Evolutionary conservation across 30 jellyfish, hydroid and myxozoan genomes (phyloP).

Genomic region (Cassiopea xamachana): DNA sequence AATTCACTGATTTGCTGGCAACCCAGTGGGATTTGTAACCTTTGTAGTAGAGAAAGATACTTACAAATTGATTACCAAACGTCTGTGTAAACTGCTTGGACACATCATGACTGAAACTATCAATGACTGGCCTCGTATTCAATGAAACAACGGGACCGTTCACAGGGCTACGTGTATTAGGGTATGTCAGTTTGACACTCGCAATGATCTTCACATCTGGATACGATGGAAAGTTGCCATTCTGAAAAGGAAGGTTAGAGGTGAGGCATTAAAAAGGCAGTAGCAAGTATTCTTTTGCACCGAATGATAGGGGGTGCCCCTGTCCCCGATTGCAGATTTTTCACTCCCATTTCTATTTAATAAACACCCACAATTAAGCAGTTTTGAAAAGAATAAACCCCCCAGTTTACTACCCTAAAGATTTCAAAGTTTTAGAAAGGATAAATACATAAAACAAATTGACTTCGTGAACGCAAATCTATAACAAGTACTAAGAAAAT

Average conservation of each 20-base stretch:
- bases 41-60: not conserved
- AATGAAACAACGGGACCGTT: constrained; percentile 46
- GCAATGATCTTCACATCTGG: constrained; percentile 45
- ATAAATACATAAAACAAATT: no score
- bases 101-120: not conserved
- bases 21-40: no score
- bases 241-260: constrained; percentile 22
- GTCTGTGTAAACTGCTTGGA: not conserved
- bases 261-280: not conserved
- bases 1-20: no score
- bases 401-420: no score
- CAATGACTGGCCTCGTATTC: constrained; percentile 57
- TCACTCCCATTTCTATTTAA: no score
- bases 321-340: no score
- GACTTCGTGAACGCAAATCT: no score
- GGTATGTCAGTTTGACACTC: not conserved
- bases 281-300: no score
- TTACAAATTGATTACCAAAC: constrained; percentile 23
- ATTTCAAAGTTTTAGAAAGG: no score
- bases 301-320: no score
- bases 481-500: not conserved
- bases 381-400: no score
- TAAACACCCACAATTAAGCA: no score
- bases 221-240: constrained; percentile 67
- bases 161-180: not conserved